Conservation (phyloP, 2,888 invertebrate genomes). For the Argyresthia albistria region DNA sequence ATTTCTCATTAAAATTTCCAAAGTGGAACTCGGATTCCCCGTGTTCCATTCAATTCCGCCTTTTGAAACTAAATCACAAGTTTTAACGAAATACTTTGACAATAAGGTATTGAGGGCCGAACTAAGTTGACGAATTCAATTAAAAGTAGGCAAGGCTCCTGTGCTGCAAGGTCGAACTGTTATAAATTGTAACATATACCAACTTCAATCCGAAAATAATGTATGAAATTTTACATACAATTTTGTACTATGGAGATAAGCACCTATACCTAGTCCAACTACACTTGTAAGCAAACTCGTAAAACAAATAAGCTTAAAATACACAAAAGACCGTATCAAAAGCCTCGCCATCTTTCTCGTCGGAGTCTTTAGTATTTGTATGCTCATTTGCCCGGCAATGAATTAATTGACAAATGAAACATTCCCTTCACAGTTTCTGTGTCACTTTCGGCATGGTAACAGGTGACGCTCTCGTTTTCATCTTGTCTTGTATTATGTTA, state of each 20-base stretch:
- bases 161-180: not conserved
- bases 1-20: constrained; percentile 66
- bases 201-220: too few relatives aligned
- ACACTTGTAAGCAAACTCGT: too few relatives aligned
- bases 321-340: too few relatives aligned
- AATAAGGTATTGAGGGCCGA: constrained; percentile 45
- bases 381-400: too few relatives aligned
- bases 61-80: constrained; percentile 62
- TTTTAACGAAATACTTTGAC: constrained; percentile 55
- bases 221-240: too few relatives aligned
- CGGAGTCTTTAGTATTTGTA: too few relatives aligned
- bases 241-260: too few relatives aligned
- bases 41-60: constrained; percentile 50
- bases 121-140: constrained; percentile 22
- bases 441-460: constrained; percentile 4
- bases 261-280: too few relatives aligned
- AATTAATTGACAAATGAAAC: too few relatives aligned
- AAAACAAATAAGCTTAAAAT: too few relatives aligned
- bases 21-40: constrained; percentile 45
- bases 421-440: too few relatives aligned
- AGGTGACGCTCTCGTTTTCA: constrained; percentile 39
- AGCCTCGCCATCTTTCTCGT: too few relatives aligned
- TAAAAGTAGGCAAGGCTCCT: constrained; percentile 12
- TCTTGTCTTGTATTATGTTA: constrained; percentile 58
- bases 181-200: not conserved